phyloP scores from a whole-genome alignment of 2,797 vertebrate species.

The Pangasius djambal region DNA sequence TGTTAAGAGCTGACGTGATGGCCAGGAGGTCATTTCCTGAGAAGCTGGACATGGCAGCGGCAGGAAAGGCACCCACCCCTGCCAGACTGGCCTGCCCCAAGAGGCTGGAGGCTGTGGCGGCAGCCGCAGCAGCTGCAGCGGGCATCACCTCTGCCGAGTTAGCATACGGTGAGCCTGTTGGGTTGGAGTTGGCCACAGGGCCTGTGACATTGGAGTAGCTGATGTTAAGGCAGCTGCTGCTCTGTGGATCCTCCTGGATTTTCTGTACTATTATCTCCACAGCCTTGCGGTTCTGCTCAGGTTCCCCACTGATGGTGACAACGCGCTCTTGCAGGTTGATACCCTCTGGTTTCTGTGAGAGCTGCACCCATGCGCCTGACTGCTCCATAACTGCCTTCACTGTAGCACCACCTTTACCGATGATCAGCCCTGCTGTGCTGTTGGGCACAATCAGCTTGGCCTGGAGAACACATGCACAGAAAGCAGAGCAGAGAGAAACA shows the following conservation, averaged over 20 bases:
- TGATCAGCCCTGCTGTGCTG: slow-evolving; percentile 93
- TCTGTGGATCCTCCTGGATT: slow-evolving; percentile 95
- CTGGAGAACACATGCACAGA: slow-evolving; percentile 67
- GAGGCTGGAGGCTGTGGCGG: slow-evolving; percentile 86
- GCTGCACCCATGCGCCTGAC: slow-evolving; percentile 94
- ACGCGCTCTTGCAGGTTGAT: slow-evolving; percentile 95
- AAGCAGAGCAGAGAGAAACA: slow-evolving; percentile 35
- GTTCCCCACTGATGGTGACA: slow-evolving; percentile 93
- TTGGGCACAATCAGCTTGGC: slow-evolving; percentile 95
- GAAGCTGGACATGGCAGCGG: slow-evolving; percentile 86
- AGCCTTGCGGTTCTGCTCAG: slow-evolving; percentile 91
- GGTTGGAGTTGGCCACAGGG: slow-evolving; percentile 95
- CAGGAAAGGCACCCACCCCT: slow-evolving; percentile 86
- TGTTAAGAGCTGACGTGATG: slow-evolving; percentile 95
- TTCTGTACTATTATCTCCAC: slow-evolving; percentile 95
- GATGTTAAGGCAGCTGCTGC: slow-evolving; percentile 95
- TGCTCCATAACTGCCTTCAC: slow-evolving; percentile 96
- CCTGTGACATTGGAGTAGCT: slow-evolving; percentile 94
- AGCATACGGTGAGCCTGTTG: slow-evolving; percentile 92
- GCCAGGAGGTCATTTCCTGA: slow-evolving; percentile 93
- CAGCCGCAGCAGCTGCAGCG: slow-evolving; percentile 82
- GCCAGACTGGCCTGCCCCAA: slow-evolving; percentile 87
- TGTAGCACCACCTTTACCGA: slow-evolving; percentile 91
- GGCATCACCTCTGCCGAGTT: slow-evolving; percentile 89
- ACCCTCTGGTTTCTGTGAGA: slow-evolving; percentile 94